A percentile compares a stretch with the other conserved stretches of the same genome.
Conservation (phyloP, 2,113 vertebrate genomes). For the Aphelocoma coerulescens region DNA sequence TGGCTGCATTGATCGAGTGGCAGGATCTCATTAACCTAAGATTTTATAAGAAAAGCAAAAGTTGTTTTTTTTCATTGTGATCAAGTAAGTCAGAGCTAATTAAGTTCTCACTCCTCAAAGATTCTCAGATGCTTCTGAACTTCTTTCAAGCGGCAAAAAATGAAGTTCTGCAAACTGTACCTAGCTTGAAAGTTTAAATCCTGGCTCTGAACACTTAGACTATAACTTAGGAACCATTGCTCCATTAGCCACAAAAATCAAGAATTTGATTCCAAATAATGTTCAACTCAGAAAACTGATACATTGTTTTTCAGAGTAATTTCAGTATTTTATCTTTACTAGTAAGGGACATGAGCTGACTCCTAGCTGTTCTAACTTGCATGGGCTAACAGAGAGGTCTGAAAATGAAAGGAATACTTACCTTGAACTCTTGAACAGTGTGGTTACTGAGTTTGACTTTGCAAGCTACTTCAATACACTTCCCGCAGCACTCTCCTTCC, state of each 20-base stretch:
- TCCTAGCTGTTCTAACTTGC: neutral
- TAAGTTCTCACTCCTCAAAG: neutral
- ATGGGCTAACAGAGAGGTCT: neutral
- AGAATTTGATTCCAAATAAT: neutral
- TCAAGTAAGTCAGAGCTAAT: neutral
- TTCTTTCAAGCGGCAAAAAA: neutral
- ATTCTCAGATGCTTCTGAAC: neutral
- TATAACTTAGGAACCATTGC: neutral
- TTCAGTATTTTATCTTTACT: neutral
- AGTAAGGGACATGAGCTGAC: neutral
- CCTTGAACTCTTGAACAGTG: constrained; percentile 30
- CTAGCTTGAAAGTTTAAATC: neutral
- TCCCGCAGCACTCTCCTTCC: constrained; percentile 79
- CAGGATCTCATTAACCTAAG: constrained; percentile 74
- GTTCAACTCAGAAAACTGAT: neutral
- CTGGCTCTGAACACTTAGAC: neutral
- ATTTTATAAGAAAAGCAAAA: neutral
- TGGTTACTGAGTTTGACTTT: constrained; percentile 47
- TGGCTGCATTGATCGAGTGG: constrained; percentile 72
- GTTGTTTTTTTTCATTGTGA: neutral
- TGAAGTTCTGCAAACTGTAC: neutral
- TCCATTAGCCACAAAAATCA: neutral
- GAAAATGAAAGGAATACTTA: constrained; percentile 48
- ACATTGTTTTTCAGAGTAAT: neutral
- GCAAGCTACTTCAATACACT: constrained; percentile 76